Percentiles rank a stretch among this genome's conserved stretches.
phyloP scores from a whole-genome alignment of 2,113 vertebrate species.

The Cyanoderma ruficeps region DNA sequence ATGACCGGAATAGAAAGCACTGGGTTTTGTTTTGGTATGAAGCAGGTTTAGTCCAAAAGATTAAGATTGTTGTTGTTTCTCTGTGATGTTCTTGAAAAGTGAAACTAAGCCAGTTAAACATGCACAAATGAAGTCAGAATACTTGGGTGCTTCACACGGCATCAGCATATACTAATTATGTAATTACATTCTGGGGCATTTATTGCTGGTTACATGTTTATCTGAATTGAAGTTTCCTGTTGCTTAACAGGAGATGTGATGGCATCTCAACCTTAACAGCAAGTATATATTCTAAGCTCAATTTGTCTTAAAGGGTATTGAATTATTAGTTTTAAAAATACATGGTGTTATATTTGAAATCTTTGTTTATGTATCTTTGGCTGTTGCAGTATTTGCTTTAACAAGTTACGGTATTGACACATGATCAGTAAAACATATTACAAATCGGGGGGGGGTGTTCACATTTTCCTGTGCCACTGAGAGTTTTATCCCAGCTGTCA shows the following conservation, averaged over 20 bases:
- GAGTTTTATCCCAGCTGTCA: not conserved
- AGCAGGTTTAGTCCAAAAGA: not conserved
- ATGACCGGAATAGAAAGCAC: not conserved
- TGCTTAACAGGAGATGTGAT: not conserved
- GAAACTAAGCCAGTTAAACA: not conserved
- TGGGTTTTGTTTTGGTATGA: not conserved
- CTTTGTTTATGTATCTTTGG: not conserved
- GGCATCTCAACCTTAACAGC: not conserved
- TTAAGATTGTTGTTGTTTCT: not conserved
- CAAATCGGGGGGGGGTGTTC: no score
- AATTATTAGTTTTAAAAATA: not conserved
- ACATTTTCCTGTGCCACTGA: not conserved
- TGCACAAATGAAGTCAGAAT: not conserved
- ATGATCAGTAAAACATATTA: not conserved
- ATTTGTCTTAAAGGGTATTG: not conserved
- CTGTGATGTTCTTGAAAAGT: not conserved
- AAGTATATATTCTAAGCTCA: not conserved
- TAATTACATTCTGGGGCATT: not conserved
- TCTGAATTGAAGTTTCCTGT: not conserved
- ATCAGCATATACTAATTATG: constrained; percentile 1
- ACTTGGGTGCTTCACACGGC: not conserved
- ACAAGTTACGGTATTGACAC: not conserved
- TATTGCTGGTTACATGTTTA: not conserved
- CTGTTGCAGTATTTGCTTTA: not conserved
- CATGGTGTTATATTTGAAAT: not conserved